Percentiles rank a stretch among this genome's conserved stretches.
Evolutionary conservation across 2,888 invertebrate species (phyloP).

Genomic region (Melanostoma mellinum): DNA sequence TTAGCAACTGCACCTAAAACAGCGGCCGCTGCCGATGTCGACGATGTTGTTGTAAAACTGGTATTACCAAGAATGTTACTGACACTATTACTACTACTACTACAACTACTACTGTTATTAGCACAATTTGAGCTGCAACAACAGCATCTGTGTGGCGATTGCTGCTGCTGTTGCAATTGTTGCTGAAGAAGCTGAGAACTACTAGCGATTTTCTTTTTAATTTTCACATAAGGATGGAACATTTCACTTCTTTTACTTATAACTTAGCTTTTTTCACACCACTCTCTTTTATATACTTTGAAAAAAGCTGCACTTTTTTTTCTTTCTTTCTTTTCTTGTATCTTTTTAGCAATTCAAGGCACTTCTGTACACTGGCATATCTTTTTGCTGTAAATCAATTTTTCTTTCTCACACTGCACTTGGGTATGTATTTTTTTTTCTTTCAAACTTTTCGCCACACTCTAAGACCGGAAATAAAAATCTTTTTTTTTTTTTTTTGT

Average conservation of each 20-base stretch:
- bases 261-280: conserved; percentile 57
- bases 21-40: conserved; percentile 75
- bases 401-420: conserved; percentile 53
- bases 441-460: conserved; percentile 67
- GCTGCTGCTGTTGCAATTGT: conserved; percentile 58
- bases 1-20: conserved; percentile 78
- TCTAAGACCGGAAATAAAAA: conserved; percentile 74
- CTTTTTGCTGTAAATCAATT: conserved; percentile 29
- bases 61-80: conserved; percentile 69
- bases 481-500: conserved; percentile 58
- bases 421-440: conserved; percentile 13
- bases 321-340: conserved; percentile 10
- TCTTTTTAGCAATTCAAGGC: conserved; percentile 65
- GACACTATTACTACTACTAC: conserved; percentile 42
- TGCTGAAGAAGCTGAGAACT: conserved; percentile 67
- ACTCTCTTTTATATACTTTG: conserved; percentile 30
- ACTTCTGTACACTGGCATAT: conserved; percentile 57
- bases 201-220: conserved; percentile 79
- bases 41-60: conserved; percentile 75
- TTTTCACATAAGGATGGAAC: conserved; percentile 82
- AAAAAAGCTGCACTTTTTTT: conserved; percentile 13
- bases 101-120: conserved; percentile 34
- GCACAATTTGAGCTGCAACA: conserved; percentile 61
- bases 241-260: conserved; percentile 77
- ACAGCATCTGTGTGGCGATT: conserved; percentile 61